Evolutionary conservation across 2,797 vertebrate species (phyloP).

Genomic region (Protosalanx chinensis): DNA sequence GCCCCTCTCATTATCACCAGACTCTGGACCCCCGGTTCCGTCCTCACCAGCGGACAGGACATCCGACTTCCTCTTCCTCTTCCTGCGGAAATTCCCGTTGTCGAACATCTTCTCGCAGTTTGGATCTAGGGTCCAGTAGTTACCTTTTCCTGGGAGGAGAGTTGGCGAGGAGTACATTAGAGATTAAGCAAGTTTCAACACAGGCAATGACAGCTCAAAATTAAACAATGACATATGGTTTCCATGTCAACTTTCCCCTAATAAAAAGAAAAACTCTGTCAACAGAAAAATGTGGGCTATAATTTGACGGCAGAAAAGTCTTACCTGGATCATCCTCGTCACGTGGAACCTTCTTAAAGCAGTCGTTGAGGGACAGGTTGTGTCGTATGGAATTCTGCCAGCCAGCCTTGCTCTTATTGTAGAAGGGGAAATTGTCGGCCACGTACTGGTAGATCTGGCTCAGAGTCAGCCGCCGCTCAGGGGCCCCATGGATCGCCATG

Average conservation of each 20-base stretch:
- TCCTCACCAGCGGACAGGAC: conserved; percentile 58
- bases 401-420: conserved; percentile 97
- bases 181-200: background rate
- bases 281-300: background rate
- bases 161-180: conserved; percentile 11
- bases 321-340: conserved; percentile 97
- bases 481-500: conserved; percentile 97
- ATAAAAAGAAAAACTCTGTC: background rate
- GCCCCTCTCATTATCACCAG: conserved; percentile 68
- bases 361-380: conserved; percentile 95
- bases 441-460: conserved; percentile 99
- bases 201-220: background rate
- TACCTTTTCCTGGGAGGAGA: conserved; percentile 85
- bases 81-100: conserved; percentile 98
- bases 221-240: background rate
- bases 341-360: conserved; percentile 96
- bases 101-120: conserved; percentile 99
- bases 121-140: conserved; percentile 98
- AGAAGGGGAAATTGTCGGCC: conserved; percentile 97
- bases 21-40: conserved; percentile 60
- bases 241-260: background rate
- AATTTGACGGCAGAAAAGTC: background rate
- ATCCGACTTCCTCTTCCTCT: conserved; percentile 96
- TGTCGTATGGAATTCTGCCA: conserved; percentile 99
- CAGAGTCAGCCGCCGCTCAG: conserved; percentile 88